Percentiles rank a stretch among this genome's conserved stretches.
These are phyloP conservation scores for Macropis europaea DNA, from an alignment of 2,888 invertebrate genomes.

Conservation along the genomic window DNA sequence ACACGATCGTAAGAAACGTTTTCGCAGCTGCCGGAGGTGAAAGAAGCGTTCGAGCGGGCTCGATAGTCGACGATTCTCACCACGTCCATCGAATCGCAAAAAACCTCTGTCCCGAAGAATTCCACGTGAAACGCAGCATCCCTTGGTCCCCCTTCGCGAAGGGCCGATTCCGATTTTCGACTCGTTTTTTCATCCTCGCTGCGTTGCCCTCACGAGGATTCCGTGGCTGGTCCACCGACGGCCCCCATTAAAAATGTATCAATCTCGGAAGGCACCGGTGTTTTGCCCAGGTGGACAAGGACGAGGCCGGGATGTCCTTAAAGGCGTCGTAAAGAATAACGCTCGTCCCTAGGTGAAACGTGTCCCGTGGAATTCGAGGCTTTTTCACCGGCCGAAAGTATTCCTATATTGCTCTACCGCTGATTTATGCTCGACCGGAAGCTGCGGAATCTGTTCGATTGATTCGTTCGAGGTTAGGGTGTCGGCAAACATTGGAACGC, in stretches of 20 bases:
- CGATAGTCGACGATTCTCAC: constrained; percentile 47
- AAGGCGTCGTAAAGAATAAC: constrained; percentile 70
- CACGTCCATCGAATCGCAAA: constrained; percentile 47
- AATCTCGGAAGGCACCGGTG: constrained; percentile 62
- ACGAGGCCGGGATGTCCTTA: constrained; percentile 59
- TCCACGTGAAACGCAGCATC: constrained; percentile 41
- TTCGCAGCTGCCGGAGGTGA: constrained; percentile 22
- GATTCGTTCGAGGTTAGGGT: constrained; percentile 44
- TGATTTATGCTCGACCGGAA: constrained; percentile 38
- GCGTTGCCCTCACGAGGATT: constrained; percentile 45
- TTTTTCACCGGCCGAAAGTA: constrained; percentile 37
- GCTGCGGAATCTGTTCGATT: constrained; percentile 30
- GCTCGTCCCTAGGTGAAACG: constrained; percentile 16
- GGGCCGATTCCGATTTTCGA: constrained; percentile 31
- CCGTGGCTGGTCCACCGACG: constrained; percentile 27
- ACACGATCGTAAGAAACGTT: neutral
- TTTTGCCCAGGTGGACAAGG: constrained; percentile 48
- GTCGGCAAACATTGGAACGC: no score
- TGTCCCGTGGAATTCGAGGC: constrained; percentile 2
- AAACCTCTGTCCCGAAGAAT: constrained; percentile 42
- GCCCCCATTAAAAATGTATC: constrained; percentile 72
- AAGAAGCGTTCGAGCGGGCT: constrained; percentile 10
- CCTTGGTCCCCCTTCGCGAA: constrained; percentile 9
- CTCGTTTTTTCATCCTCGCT: constrained; percentile 11
- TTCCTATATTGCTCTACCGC: neutral